Percentiles rank a stretch among this genome's conserved stretches.
phyloP scores from a whole-genome alignment of 2,888 invertebrate species.

The Sialis lutaria region DNA sequence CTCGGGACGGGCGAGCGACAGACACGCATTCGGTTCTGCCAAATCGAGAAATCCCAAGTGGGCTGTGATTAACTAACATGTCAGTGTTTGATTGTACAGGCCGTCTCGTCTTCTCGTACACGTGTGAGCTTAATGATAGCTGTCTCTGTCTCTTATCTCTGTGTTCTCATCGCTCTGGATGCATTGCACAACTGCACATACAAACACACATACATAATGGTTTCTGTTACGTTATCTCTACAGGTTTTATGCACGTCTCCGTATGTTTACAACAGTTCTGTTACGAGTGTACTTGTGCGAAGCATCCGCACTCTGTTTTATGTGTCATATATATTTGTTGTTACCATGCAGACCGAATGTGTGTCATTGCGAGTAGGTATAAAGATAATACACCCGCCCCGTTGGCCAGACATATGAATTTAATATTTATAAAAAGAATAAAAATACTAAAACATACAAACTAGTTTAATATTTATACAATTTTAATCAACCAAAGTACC shows the following conservation, averaged over 20 bases:
- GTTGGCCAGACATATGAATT: constrained; percentile 1
- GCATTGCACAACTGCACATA: too few relatives aligned
- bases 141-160: too few relatives aligned
- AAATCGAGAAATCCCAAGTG: constrained; percentile 53
- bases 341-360: too few relatives aligned
- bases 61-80: constrained; percentile 57
- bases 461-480: constrained; percentile 39
- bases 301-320: too few relatives aligned
- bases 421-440: constrained; percentile 2
- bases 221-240: too few relatives aligned
- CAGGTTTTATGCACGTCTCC: too few relatives aligned
- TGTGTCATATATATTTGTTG: too few relatives aligned
- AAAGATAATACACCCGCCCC: neutral
- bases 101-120: constrained; percentile 41
- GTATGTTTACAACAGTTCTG: too few relatives aligned
- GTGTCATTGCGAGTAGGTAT: neutral
- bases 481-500: constrained; percentile 53
- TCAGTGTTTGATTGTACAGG: constrained; percentile 53
- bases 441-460: constrained; percentile 11
- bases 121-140: constrained; percentile 5
- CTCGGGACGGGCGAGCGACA: neutral
- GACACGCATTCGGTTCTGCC: constrained; percentile 16
- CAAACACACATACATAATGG: too few relatives aligned
- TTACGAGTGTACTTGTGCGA: too few relatives aligned
- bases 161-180: too few relatives aligned